Evolutionary conservation across 2,888 invertebrate species (phyloP), one percentile per base, ranked within the genome.

Genomic region (Tridacna crocea): DNA sequence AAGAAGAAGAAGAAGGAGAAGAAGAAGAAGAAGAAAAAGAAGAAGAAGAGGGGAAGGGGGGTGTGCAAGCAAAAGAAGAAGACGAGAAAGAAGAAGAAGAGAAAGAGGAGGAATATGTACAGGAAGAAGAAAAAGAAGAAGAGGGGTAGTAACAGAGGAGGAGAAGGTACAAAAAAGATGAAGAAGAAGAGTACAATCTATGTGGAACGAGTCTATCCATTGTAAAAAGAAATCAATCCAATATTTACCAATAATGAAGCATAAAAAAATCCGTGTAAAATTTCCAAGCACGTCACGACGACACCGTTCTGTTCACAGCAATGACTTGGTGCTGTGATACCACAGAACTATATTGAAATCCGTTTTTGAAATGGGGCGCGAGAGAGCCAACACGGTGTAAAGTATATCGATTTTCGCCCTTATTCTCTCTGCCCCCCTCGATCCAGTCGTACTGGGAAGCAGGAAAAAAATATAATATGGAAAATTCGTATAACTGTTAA

Each of bases 1-100:
- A 61, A 61, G 10, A 61, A 61, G 22, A 61, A 15, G n/a, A 61
- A 61, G 22, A 61, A 61, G n/a, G n/a, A n/a, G n/a, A 61, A 61
- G 22, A 61, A 61, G n/a, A 61, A 61, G 61, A 22, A 61, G 10
- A 61, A 61, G 61, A 61, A 22, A n/a, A 61, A 61, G 61, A 61
- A 61, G 22, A 15, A n/a, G 22, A 61, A 22, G 22, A 61, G n/a
- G 22, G 11, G n/a, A n/a, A 61, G n/a, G 22, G n/a, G n/a, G 22
- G n/a, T 11, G 22, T 15, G n/a, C 10, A 61, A 15, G 22, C 12
- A n/a, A n/a, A 61, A 61, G 22, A 61, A 15, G 22, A 61, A 61
- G n/a, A 61, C 12, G 22, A 61, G n/a, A n/a, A 61, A 15, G 22
- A 61, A 22, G 22, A 61, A 61, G 22, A 61, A 15, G 22, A 61